Base-by-base conservation (phyloP, 2,888 invertebrate genomes). In the Tryphoninae sp. region DNA sequence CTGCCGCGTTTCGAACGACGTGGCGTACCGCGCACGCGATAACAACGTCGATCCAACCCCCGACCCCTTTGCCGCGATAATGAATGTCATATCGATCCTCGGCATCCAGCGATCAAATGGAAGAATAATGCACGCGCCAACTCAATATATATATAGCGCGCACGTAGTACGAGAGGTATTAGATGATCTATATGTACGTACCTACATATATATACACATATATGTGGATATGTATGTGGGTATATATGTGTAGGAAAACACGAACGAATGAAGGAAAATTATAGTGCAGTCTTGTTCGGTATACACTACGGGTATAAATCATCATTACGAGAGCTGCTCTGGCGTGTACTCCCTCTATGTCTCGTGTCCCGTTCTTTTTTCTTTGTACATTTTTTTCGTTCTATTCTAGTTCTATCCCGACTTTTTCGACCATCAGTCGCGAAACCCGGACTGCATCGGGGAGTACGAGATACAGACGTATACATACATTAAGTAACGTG, bases 51-150 rank as follows among this genome's bases (percentile, higher is more conserved):
- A 45, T 62, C n/a, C 6, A 33, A 33, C 42, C 51, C 23, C 58
- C 7, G 13, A 16, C 6, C 23, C n/a, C 23, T 55, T 16, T 64
- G 59, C 68, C 73, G 26, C 64, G 77, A 69, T 77, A 80, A 82
- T 82, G 76, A 80, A 82, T 82, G 82, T 82, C 79, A 82, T 79
- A 82, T 82, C 79, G 82, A 82, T 82, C 82, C 61, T 19, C 58
- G 72, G 73, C 64, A 74, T 69, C 58, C 79, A 79, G 74, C 79
- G 79, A 79, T 79, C 79, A 80, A 80, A 80, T 59, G 69, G 69
- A 80, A 75, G 75, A 80, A 75, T 71, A 80, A 80, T 75, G 69
- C 79, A 74, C 64, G 33, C 67, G 45, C 68, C 26, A 51, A 40
- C 59, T 26, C 61, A 72, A 61, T 51, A 26, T 49, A 42, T 72